Conservation (phyloP, 2,113 vertebrate species). For the Nycticebus coucang region DNA sequence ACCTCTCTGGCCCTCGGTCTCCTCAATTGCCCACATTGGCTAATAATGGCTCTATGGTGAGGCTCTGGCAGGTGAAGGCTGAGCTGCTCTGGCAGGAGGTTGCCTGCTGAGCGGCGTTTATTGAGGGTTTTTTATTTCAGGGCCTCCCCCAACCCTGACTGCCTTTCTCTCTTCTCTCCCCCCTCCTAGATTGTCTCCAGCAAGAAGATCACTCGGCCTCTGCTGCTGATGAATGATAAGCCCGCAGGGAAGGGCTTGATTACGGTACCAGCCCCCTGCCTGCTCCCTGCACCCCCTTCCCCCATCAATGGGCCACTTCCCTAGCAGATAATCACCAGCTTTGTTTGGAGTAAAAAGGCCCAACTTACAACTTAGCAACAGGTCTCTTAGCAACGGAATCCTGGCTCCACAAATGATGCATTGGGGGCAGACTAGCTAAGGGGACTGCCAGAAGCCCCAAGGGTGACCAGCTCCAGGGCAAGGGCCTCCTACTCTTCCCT, state of each 20-base stretch:
- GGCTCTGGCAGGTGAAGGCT: not conserved
- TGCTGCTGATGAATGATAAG: conserved; percentile 95
- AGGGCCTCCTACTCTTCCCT: not conserved
- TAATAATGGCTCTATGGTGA: not conserved
- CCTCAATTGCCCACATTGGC: not conserved
- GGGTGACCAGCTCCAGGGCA: not conserved
- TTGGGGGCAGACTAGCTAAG: not conserved
- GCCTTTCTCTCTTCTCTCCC: conserved; percentile 43
- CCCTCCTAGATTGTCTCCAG: conserved; percentile 95
- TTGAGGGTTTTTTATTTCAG: not conserved
- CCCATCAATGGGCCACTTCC: conserved; percentile 74
- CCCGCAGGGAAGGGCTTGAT: conserved; percentile 97
- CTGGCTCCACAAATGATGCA: conserved; percentile 61
- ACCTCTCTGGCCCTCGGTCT: not conserved
- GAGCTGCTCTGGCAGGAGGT: not conserved
- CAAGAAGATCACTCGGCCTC: conserved; percentile 95
- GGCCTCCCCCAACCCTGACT: not conserved
- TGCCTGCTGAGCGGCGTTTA: fast-evolving
- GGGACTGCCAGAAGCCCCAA: not conserved
- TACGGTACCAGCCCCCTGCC: conserved; percentile 84
- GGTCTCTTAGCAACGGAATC: conserved; percentile 86
- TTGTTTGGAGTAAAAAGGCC: conserved; percentile 82
- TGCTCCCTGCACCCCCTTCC: not conserved
- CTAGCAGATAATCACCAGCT: conserved; percentile 70
- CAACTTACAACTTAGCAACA: conserved; percentile 86